Conservation (phyloP, 2,888 invertebrate species). For the Cyaniris semiargus region DNA sequence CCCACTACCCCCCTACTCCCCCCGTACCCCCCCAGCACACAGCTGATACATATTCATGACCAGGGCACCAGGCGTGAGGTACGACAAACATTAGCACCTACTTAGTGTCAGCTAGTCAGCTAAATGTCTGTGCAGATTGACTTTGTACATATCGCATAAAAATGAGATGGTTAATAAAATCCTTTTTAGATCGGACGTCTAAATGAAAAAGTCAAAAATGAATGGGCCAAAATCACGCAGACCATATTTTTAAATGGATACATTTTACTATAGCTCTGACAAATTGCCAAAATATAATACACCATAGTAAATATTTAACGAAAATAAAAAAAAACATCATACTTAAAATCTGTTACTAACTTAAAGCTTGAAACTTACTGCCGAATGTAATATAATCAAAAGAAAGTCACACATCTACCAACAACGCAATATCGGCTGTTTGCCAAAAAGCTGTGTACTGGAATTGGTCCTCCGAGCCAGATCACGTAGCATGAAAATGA, state of each 20-base stretch:
- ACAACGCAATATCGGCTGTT: not conserved
- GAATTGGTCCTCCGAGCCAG: slow-evolving; percentile 9
- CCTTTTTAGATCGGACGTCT: too few species aligned
- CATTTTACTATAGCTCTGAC: too few species aligned
- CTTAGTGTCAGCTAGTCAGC: not conserved
- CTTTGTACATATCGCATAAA: not conserved
- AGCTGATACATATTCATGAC: slow-evolving; percentile 2
- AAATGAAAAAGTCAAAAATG: too few species aligned
- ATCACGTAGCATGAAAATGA: not conserved
- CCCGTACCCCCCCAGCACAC: not conserved
- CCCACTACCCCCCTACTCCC: not conserved
- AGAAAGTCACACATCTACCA: not conserved
- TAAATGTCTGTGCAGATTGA: not conserved
- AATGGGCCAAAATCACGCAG: too few species aligned
- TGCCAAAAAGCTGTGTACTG: not conserved
- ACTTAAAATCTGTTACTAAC: not conserved
- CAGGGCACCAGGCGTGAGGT: not conserved
- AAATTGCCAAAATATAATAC: too few species aligned
- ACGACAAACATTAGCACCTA: slow-evolving; percentile 12
- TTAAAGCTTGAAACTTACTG: not conserved
- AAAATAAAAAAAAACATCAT: too few species aligned
- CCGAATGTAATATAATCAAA: not conserved
- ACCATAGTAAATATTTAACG: too few species aligned
- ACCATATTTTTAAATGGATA: too few species aligned
- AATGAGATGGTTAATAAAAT: too few species aligned